These are phyloP conservation scores for Spialia ferax DNA, from an alignment of 2,888 invertebrate species.

Conservation along the genomic window DNA sequence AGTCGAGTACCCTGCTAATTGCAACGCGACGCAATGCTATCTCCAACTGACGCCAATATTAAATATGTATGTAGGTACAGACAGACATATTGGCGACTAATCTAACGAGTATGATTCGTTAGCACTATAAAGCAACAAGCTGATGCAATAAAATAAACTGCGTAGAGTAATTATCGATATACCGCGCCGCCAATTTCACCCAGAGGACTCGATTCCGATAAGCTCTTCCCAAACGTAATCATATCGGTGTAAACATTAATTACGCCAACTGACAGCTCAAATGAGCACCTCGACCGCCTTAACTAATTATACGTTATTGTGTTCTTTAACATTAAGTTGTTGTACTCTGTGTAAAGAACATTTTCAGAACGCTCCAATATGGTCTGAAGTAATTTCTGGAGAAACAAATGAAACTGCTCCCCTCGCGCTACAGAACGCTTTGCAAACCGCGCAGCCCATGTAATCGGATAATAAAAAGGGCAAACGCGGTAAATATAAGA, in stretches of 20 bases:
- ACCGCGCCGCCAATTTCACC: slow-evolving; percentile 64
- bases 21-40: slow-evolving; percentile 73
- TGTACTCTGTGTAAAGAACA: slow-evolving; percentile 52
- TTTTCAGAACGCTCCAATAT: slow-evolving; percentile 60
- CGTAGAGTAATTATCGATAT: slow-evolving; percentile 57
- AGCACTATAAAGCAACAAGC: slow-evolving; percentile 20
- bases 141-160: slow-evolving; percentile 44
- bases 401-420: slow-evolving; percentile 86
- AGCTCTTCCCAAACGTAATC: slow-evolving; percentile 76
- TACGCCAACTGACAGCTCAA: slow-evolving; percentile 68
- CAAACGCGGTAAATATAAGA: slow-evolving; percentile 87
- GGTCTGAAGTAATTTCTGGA: slow-evolving; percentile 82
- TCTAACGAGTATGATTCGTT: slow-evolving; percentile 27
- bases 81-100: slow-evolving; percentile 51
- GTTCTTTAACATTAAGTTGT: slow-evolving; percentile 58
- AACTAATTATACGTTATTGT: slow-evolving; percentile 72
- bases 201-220: slow-evolving; percentile 71
- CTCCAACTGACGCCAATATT: slow-evolving; percentile 63
- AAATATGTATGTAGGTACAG: slow-evolving; percentile 58
- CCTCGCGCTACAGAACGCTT: slow-evolving; percentile 80
- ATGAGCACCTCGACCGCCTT: slow-evolving; percentile 70
- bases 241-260: slow-evolving; percentile 81
- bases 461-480: slow-evolving; percentile 87
- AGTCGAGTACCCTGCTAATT: slow-evolving; percentile 84
- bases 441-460: slow-evolving; percentile 84